Percentiles rank a stretch among this genome's conserved stretches.
Conservation (phyloP, 2,888 invertebrate genomes). For the Volucella zonaria region DNA sequence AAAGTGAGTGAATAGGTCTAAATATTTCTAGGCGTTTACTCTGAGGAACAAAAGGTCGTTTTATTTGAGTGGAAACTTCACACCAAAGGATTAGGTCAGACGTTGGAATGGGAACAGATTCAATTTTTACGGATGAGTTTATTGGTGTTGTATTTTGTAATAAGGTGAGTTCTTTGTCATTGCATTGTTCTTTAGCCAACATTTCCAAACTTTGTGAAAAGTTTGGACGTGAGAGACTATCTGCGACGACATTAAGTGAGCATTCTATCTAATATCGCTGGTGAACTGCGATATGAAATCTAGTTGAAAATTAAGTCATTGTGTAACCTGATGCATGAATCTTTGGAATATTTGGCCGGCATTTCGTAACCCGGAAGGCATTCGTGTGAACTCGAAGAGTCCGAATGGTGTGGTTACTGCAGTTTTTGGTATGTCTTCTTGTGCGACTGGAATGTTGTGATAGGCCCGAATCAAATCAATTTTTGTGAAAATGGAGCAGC, state of each 20-base stretch:
- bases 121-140: conserved; percentile 10
- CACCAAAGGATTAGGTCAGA: conserved; percentile 41
- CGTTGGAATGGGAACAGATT: conserved; percentile 14
- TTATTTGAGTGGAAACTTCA: conserved; percentile 21
- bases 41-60: conserved; percentile 23
- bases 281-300: too few species aligned
- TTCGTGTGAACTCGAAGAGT: conserved; percentile 77
- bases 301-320: conserved; percentile 46
- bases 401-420: conserved; percentile 78
- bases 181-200: conserved; percentile 18
- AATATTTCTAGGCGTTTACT: conserved; percentile 5
- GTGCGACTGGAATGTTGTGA: conserved; percentile 27
- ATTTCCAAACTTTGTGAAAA: conserved; percentile 6
- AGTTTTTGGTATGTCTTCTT: conserved; percentile 28
- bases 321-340: conserved; percentile 68
- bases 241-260: conserved; percentile 17
- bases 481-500: conserved; percentile 22
- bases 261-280: too few species aligned
- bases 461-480: conserved; percentile 19
- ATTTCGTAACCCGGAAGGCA: conserved; percentile 77
- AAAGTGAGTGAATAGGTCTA: conserved; percentile 10
- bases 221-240: conserved; percentile 34
- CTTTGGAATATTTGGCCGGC: conserved; percentile 43
- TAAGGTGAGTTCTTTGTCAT: conserved; percentile 13
- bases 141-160: neutral